These are phyloP conservation scores for Stylophora pistillata DNA, from an alignment of 64 coral and sea anemone species.

Conservation along the genomic window DNA sequence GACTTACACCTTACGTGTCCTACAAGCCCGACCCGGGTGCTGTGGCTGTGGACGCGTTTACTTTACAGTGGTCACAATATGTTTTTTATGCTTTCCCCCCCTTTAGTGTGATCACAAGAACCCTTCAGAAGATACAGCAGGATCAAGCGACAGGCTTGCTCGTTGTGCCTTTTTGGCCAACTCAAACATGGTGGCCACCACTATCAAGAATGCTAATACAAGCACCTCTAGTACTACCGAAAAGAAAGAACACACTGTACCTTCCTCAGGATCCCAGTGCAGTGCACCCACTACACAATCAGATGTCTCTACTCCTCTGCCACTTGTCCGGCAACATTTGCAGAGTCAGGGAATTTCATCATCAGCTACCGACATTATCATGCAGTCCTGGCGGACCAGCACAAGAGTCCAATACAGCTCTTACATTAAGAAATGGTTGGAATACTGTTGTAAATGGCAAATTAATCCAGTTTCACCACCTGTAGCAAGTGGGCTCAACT, in stretches of 20 bases:
- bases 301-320: conserved; percentile 49
- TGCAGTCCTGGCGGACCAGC: conserved; percentile 67
- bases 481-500: conserved; percentile 57
- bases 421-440: conserved; percentile 64
- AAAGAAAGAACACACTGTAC: conserved; percentile 30
- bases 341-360: conserved; percentile 58
- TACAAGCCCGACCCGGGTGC: conserved; percentile 48
- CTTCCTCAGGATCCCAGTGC: conserved; percentile 35
- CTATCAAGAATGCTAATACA: conserved; percentile 36
- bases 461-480: conserved; percentile 55
- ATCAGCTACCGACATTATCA: conserved; percentile 47
- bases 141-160: conserved; percentile 48
- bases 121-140: conserved; percentile 50
- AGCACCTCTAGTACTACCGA: conserved; percentile 24
- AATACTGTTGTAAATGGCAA: conserved; percentile 54
- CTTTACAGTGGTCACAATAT: conserved; percentile 39
- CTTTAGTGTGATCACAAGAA: conserved; percentile 50
- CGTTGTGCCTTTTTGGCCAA: conserved; percentile 59
- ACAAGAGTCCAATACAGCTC: conserved; percentile 49
- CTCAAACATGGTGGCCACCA: conserved; percentile 54
- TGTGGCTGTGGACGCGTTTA: conserved; percentile 51
- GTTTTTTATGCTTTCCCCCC: conserved; percentile 50
- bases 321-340: conserved; percentile 49
- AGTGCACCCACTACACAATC: conserved; percentile 53
- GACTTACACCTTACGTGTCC: conserved; percentile 37